Evolutionary conservation across 2,113 vertebrate species (phyloP).

Genomic region (Castor canadensis): DNA sequence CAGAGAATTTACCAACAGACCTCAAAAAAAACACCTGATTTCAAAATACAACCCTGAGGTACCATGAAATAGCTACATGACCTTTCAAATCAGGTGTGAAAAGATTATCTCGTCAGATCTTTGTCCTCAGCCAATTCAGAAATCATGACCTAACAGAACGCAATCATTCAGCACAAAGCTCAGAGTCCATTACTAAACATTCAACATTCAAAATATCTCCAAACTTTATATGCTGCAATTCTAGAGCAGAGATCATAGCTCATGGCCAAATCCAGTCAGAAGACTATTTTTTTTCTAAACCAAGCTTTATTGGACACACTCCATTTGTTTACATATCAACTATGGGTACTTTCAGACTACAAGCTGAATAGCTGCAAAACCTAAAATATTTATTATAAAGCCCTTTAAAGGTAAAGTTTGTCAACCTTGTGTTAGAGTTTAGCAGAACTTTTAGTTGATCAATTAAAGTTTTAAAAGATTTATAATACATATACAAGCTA

Average conservation of each 20-base stretch:
- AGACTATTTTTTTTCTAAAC: background rate
- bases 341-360: background rate
- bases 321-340: background rate
- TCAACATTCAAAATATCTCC: background rate
- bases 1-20: background rate
- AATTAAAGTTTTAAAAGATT: background rate
- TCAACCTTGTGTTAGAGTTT: background rate
- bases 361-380: background rate
- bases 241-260: background rate
- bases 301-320: background rate
- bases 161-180: background rate
- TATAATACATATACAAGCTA: too few relatives aligned
- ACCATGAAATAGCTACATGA: background rate
- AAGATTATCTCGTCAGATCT: background rate
- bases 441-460: background rate
- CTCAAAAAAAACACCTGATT: slow-evolving; percentile 31
- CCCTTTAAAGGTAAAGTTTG: background rate
- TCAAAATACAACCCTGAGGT: background rate
- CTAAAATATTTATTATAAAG: background rate
- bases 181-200: background rate
- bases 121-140: background rate
- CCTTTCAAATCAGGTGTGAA: background rate
- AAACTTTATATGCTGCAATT: background rate
- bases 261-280: background rate
- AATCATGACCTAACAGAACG: background rate